phyloP scores from a whole-genome alignment of 1,140 invertebrate genomes.

The Saccostrea echinata region DNA sequence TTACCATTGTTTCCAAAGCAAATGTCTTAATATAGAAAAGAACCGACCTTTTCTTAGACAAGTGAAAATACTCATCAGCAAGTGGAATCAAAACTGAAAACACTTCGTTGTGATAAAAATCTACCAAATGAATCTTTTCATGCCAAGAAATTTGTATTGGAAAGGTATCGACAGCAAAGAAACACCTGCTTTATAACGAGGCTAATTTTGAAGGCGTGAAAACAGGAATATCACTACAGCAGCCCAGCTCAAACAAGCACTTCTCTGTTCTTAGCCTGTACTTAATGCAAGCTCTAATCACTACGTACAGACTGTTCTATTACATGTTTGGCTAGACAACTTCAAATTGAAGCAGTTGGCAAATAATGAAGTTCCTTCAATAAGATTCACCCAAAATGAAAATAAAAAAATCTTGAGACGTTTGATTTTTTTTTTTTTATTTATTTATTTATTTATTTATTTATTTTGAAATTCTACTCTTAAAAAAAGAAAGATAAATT shows the following conservation, averaged over 20 bases:
- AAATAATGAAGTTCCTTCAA: not conserved
- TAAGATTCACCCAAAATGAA: not conserved
- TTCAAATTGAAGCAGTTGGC: constrained; percentile 2
- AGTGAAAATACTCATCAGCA: not conserved
- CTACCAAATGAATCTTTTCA: not conserved
- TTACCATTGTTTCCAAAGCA: not conserved
- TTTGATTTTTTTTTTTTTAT: too few relatives aligned
- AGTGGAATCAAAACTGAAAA: not conserved
- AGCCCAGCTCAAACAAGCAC: not conserved
- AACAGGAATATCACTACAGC: not conserved
- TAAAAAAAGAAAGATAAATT: not conserved
- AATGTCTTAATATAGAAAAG: constrained; percentile 17
- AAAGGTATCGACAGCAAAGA: not conserved
- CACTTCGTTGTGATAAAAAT: not conserved
- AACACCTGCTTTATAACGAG: constrained; percentile 17
- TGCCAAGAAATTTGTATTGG: not conserved
- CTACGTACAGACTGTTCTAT: not conserved
- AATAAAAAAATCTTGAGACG: too few relatives aligned
- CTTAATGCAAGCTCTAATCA: not conserved
- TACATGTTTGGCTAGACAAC: not conserved
- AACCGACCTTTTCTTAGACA: not conserved
- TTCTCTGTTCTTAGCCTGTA: not conserved
- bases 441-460: too few relatives aligned
- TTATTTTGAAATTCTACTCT: too few relatives aligned
- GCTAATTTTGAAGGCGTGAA: constrained; percentile 22